Evolutionary conservation across 1,140 invertebrate species (phyloP), one percentile per base, ranked within the genome.

Genomic region (Lepidurus couesii): DNA sequence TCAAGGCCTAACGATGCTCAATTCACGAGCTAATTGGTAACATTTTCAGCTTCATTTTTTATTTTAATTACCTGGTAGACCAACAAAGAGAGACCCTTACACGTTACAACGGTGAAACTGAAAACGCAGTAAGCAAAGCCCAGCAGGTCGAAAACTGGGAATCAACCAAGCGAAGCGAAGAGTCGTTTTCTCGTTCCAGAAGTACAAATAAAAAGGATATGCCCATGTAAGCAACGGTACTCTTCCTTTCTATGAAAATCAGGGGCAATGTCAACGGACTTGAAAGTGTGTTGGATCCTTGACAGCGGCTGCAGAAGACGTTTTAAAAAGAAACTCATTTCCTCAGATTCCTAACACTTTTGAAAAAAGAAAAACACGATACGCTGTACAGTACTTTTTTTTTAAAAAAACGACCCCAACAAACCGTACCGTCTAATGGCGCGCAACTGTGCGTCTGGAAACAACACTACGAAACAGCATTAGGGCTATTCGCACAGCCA

Each of bases 181-280:
- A 34, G 34, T 34, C 21, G 8, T 65, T 16, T 13, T 65, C 53
- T 65, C 6, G 9, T 65, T 21, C 13, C 13, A 65, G 34, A 4
- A 9, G 53, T 65, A 7, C 53, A 65, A 7, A 13, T 65, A n/a
- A 65, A 65, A 16, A 65, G 53, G n/a, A n/a, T n/a, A 65, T 65
- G 8, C 6, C 53, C 21, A 21, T 21, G 53, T 65, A 65, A 65
- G 53, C 53, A 65, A 65, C 53, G 53, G 53, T 65, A 65, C 53
- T 65, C 53, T 65, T 65, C 53, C 53, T 65, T 65, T 65, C 53
- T 65, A 65, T 65, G 53, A 65, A 65, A 65, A 65, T 65, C 53
- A 65, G 53, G 53, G 53, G 53, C 53, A 65, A 65, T 65, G 53
- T 65, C 53, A 65, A 65, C 53, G 53, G 53, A 65, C 53, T 65